phyloP scores from a whole-genome alignment of 2,113 vertebrate genomes.

The Coptodon bakossiorum region DNA sequence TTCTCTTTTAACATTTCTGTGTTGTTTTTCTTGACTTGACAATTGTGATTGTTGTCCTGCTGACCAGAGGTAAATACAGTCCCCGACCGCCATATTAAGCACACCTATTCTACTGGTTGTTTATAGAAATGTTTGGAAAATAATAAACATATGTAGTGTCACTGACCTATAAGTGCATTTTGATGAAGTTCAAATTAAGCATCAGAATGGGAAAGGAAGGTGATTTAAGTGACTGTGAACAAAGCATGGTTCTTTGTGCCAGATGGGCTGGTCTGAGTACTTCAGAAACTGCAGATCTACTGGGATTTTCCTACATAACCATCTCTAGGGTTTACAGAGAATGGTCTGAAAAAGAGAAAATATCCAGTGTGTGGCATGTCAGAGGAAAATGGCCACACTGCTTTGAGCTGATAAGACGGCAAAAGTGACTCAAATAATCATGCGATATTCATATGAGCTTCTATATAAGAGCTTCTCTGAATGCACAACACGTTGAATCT shows the following conservation, averaged over 20 bases:
- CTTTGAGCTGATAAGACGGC: neutral
- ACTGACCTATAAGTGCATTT: neutral
- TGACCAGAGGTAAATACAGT: constrained; percentile 7
- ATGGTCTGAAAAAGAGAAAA: neutral
- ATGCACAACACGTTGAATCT: neutral
- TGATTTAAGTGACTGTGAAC: neutral
- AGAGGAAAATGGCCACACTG: neutral
- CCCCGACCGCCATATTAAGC: neutral
- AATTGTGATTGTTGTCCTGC: neutral
- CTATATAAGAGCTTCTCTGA: neutral
- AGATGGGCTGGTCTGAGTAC: neutral
- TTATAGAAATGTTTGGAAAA: neutral
- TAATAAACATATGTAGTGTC: neutral
- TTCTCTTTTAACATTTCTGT: constrained; percentile 4
- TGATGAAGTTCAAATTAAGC: neutral
- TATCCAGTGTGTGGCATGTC: neutral
- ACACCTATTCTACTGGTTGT: neutral
- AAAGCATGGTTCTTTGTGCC: neutral
- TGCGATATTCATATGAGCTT: neutral
- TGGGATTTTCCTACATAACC: neutral
- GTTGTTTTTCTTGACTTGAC: neutral
- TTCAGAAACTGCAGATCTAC: neutral
- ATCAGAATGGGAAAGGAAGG: neutral
- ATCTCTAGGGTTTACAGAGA: neutral
- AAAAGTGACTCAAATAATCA: neutral